These are phyloP conservation scores for Diploscapter pachys DNA, from an alignment of 1,140 invertebrate species.

Conservation along the genomic window DNA sequence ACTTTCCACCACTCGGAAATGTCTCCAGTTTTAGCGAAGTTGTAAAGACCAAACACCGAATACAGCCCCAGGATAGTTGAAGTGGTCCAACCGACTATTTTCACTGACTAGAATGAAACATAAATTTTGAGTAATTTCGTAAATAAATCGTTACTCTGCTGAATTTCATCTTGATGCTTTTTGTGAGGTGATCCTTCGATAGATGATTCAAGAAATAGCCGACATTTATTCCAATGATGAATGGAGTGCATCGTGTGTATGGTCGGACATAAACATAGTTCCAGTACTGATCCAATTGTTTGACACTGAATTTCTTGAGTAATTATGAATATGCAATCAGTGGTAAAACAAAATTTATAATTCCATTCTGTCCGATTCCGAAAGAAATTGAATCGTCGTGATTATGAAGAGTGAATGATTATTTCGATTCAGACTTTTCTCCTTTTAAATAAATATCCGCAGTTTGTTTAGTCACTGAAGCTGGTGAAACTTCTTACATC, in stretches of 20 bases:
- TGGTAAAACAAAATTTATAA: background rate
- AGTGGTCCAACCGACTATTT: conserved; percentile 44
- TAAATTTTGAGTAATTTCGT: conserved; percentile 33
- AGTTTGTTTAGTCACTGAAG: no score
- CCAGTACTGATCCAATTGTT: conserved; percentile 68
- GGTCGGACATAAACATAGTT: conserved; percentile 80
- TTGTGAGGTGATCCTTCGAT: conserved; percentile 8
- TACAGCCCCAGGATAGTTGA: conserved; percentile 49
- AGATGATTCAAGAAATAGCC: conserved; percentile 60
- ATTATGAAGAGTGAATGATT: no score
- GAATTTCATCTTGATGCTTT: conserved; percentile 38
- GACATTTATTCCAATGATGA: conserved; percentile 63
- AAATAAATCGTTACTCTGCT: conserved; percentile 24
- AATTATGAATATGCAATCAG: background rate
- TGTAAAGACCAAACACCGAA: conserved; percentile 52
- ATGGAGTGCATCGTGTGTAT: conserved; percentile 64
- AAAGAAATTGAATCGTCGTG: background rate
- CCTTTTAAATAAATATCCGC: no score
- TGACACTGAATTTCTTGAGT: conserved; percentile 40
- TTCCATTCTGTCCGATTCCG: background rate
- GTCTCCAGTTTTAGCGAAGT: conserved; percentile 57
- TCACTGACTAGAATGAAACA: conserved; percentile 39
- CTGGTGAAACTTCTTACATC: conserved; percentile 39
- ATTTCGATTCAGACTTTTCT: no score
- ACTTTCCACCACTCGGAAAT: conserved; percentile 38